Percentiles rank a stretch among this genome's conserved stretches.
Conservation (phyloP, 2,113 vertebrate genomes). For the Loxodonta africana region DNA sequence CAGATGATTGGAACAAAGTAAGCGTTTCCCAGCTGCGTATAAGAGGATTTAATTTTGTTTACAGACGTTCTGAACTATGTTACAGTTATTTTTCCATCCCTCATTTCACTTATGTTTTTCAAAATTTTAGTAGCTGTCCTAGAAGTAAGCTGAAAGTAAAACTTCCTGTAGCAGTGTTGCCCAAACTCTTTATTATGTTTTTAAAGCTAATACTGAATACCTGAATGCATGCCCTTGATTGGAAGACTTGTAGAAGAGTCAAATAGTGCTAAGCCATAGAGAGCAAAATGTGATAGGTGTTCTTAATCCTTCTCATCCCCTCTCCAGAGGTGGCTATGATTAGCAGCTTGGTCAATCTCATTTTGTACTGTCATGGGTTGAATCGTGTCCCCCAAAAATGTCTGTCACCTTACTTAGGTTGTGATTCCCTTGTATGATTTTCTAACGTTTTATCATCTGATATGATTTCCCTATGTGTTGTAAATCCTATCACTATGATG, state of each 20-base stretch:
- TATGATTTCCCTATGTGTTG: too few relatives aligned
- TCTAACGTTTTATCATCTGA: too few relatives aligned
- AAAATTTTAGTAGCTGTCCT: not conserved
- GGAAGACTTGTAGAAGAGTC: not conserved
- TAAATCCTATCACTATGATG: too few relatives aligned
- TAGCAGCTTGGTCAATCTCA: not conserved
- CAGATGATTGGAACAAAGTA: not conserved
- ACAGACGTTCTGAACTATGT: not conserved
- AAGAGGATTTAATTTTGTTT: not conserved
- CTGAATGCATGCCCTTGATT: not conserved
- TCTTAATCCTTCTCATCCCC: not conserved
- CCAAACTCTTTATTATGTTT: not conserved
- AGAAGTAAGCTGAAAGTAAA: constrained; percentile 3
- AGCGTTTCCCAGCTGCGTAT: not conserved
- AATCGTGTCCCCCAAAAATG: too few relatives aligned
- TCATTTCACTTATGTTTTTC: not conserved
- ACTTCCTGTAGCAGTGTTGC: not conserved
- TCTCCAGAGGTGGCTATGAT: not conserved
- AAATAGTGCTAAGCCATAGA: too few relatives aligned
- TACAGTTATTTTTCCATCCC: constrained; percentile 1
- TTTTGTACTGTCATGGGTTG: not conserved
- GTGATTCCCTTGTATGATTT: too few relatives aligned
- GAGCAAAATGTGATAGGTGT: not conserved
- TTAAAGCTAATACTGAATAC: not conserved
- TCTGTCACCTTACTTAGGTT: too few relatives aligned